Evolutionary conservation across 2,888 invertebrate genomes (phyloP), one percentile per base, ranked within the genome.

Genomic region (Creontiades dilutus): DNA sequence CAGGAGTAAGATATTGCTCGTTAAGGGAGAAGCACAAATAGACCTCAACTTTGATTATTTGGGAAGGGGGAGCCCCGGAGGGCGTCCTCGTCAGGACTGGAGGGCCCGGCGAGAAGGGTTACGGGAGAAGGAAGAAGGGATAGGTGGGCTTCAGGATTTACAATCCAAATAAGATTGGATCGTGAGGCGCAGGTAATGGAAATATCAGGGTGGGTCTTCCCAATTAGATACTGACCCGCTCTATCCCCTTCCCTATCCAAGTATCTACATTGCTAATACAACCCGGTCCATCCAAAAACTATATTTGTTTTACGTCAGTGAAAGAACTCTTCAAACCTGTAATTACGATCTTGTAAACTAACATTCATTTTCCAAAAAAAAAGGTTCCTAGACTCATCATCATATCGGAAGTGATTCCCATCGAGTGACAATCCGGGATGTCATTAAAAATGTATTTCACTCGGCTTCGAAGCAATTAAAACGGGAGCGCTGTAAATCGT

Each of bases 141-240:
- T 46, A 88, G 88, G 68, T 85, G 76, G 80, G 88, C 88, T 28
- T 11, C 78, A 19, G 89, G 89, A 89, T 89, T 89, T 89, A 89
- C 89, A 89, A 89, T 89, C 89, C 89, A 89, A 89, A 89, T 89
- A 89, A 84, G 89, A 89, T 89, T 89, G 89, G 89, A 89, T 89
- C 89, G 89, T 89, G 89, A 89, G 82, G 89, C 61, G 9, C 89
- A 88, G 88, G 89, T 89, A 84, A 89, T 89, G 89, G 89, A 89
- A 89, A 89, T 89, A 89, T 89, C 89, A 84, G 84, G 89, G 89
- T 84, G 89, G 89, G 89, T 89, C 89, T 89, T 84, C 84, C 89
- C 88, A 88, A 88, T 88, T 88, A 88, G 88, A 88, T 80, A 80
- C 88, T 88, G 88, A 88, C 88, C 88, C 68, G 47, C 76, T 68